Evolutionary conservation across 2,113 vertebrate genomes (phyloP).

Genomic region (Pelodiscus sinensis): DNA sequence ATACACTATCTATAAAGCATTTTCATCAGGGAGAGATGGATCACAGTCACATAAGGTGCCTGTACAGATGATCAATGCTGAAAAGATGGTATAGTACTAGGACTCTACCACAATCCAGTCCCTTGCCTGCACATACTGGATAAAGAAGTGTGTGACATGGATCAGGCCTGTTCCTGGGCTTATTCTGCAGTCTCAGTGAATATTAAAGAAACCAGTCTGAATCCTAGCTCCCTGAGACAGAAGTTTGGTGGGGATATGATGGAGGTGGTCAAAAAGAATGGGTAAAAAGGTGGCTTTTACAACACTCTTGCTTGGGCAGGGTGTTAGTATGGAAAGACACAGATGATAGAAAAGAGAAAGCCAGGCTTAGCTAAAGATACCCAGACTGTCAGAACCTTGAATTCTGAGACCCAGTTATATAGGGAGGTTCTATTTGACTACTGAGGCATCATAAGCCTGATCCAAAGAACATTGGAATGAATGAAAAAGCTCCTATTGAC

Average conservation of each 20-base stretch:
- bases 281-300: neutral
- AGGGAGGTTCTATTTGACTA: neutral
- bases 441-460: neutral
- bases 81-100: neutral
- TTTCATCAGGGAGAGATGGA: neutral
- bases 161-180: neutral
- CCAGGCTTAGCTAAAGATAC: neutral
- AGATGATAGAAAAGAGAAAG: neutral
- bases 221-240: neutral
- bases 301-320: neutral
- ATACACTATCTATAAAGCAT: neutral
- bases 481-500: neutral
- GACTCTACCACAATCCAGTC: neutral
- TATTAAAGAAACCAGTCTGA: rapidly evolving
- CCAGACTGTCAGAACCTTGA: neutral
- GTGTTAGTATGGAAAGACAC: neutral
- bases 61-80: neutral
- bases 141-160: no score
- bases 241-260: neutral
- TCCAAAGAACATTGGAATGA: neutral
- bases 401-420: neutral
- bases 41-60: neutral
- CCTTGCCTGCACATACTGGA: neutral
- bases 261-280: neutral
- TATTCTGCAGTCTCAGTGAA: neutral